Base-by-base conservation (phyloP, 2,113 vertebrate species). In the Trinectes maculatus region DNA sequence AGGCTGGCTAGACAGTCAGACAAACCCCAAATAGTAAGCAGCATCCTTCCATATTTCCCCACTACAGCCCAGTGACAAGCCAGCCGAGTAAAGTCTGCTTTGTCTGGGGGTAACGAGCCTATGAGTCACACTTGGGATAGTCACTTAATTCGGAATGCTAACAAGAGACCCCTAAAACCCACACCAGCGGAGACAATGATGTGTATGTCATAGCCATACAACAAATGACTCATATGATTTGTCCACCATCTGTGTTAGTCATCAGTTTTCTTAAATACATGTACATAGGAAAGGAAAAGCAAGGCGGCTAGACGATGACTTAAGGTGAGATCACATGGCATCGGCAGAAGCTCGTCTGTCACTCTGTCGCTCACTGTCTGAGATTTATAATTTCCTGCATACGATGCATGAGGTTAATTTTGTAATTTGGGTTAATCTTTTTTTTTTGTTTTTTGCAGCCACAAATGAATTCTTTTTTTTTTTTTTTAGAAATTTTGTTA, bases 131-230 rank as follows among this genome's bases (percentile, higher is more conserved):
- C 48, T 42, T 28, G 24, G 49, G 58, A 55, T n/a, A 84, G 58
- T 80, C 68, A 52, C 71, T 47, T 37, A 68, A 53, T 57, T 42
- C 60, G 74, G 73, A 86, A 82, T 75, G 81, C 83, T 71, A 81
- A 87, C 79, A 82, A 78, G 85, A 88, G 83, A 87, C 65, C 86
- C 86, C 85, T 85, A 82, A 90, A 89, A 89, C 34, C 82, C 75
- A 59, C 73, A 69, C 42, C 65, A 80, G 74, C 22, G 74, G 78
- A 84, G 87, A 85, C 75, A 72, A 52, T 79, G 85, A 82, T 85
- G 71, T 71, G 72, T 77, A 72, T 85, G 80, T 84, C 76, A 64
- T 58, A 16, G 75, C 74, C 51, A 28, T 73, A 73, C 80, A 36
- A 67, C 40, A 34, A 51, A 71, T 87, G 79, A 90, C 64, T 88